These are phyloP conservation scores for Caenorhabditis sp. DNA, from an alignment of 2,888 invertebrate species.

Conservation along the genomic window DNA sequence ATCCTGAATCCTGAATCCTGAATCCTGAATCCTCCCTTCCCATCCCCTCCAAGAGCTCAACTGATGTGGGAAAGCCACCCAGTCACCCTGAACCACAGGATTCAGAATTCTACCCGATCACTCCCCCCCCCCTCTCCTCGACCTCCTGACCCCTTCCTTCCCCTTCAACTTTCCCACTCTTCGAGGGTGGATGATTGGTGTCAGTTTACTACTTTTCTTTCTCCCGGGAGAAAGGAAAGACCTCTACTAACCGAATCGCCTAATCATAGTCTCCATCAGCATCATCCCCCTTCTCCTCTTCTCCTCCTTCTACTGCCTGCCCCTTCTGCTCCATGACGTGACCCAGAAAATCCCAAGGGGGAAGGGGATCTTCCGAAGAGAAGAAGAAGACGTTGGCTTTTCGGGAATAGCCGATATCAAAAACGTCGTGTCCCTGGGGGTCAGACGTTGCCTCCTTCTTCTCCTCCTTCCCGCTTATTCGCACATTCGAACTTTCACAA, in stretches of 20 bases:
- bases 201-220: neutral
- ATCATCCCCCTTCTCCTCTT: slow-evolving; percentile 28
- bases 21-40: too few relatives aligned
- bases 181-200: slow-evolving; percentile 53
- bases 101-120: too few relatives aligned
- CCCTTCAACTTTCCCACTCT: too few relatives aligned
- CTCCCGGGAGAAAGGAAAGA: too few relatives aligned
- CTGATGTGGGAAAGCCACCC: too few relatives aligned
- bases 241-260: neutral
- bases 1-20: neutral
- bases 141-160: neutral
- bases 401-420: neutral
- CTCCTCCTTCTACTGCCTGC: too few relatives aligned
- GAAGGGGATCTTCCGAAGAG: too few relatives aligned
- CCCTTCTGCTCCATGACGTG: slow-evolving; percentile 48
- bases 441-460: neutral
- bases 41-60: too few relatives aligned
- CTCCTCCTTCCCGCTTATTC: neutral
- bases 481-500: slow-evolving; percentile 4
- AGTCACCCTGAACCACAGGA: too few relatives aligned
- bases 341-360: slow-evolving; percentile 2
- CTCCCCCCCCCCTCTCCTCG: too few relatives aligned
- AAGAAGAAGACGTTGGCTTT: too few relatives aligned
- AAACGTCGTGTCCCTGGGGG: slow-evolving; percentile 6
- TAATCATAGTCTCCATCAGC: slow-evolving; percentile 11